These are phyloP conservation scores for Kuschelorhynchus macadamiae DNA, from an alignment of 2,888 invertebrate species.

Conservation along the genomic window DNA sequence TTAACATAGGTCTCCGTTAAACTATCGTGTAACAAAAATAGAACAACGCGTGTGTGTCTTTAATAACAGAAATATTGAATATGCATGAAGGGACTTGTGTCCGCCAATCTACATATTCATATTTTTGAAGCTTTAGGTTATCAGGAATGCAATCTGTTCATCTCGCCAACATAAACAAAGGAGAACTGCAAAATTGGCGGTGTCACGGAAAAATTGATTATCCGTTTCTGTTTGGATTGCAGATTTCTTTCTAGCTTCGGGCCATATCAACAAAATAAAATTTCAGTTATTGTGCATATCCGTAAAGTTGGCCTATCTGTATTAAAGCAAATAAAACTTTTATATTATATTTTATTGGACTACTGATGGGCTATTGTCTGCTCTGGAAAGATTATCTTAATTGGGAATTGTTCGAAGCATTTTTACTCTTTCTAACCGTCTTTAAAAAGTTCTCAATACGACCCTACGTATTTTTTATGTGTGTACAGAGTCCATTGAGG, in stretches of 20 bases:
- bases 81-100: slow-evolving; percentile 30
- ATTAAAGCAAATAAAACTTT: no score
- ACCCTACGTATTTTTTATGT: no score
- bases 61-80: slow-evolving; percentile 10
- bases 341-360: no score
- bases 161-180: slow-evolving; percentile 31
- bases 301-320: no score
- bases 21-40: background rate
- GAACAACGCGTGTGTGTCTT: background rate
- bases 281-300: no score
- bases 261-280: background rate
- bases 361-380: no score
- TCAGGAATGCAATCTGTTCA: slow-evolving; percentile 33
- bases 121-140: slow-evolving; percentile 29
- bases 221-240: background rate
- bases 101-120: slow-evolving; percentile 35
- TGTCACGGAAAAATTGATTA: background rate
- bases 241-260: background rate
- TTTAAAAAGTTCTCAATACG: no score
- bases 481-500: no score
- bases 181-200: slow-evolving; percentile 11
- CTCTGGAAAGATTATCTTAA: no score
- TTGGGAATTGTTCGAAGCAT: no score
- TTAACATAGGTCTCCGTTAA: background rate
- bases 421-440: no score